Percentiles rank a stretch among this genome's conserved stretches.
These are phyloP conservation scores for Ornithoptera alexandrae DNA, from an alignment of 2,888 invertebrate species.

Conservation along the genomic window DNA sequence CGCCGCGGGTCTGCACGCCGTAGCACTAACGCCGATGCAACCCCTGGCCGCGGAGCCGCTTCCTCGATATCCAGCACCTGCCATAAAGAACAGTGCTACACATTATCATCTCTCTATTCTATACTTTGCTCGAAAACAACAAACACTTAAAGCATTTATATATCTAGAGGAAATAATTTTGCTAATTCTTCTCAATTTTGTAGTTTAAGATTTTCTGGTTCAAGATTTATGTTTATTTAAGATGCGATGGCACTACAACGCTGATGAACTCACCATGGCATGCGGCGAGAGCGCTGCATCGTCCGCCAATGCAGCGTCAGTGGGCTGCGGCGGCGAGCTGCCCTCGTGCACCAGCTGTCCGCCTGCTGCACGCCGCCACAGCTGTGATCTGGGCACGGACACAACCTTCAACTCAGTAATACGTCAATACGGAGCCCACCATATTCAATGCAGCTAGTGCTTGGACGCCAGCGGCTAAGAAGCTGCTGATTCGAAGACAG, in stretches of 20 bases:
- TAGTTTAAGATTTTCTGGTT: no score
- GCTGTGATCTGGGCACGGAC: conserved; percentile 82
- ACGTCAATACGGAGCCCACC: no score
- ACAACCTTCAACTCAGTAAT: background rate
- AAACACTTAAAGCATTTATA: no score
- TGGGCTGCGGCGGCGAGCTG: conserved; percentile 83
- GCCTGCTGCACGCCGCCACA: conserved; percentile 95
- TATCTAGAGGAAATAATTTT: no score
- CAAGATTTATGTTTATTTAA: no score
- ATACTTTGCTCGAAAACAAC: no score
- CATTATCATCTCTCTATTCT: no score
- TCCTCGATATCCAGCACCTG: conserved; percentile 93
- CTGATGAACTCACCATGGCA: conserved; percentile 51
- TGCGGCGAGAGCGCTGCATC: conserved; percentile 63
- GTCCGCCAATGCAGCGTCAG: conserved; percentile 56
- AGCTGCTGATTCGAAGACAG: no score
- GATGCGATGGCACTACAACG: no score
- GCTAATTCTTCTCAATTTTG: no score
- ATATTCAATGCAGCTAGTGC: no score
- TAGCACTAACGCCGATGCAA: conserved; percentile 85
- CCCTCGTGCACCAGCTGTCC: conserved; percentile 97
- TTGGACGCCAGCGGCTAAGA: no score
- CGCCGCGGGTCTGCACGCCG: conserved; percentile 91
- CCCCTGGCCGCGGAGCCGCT: conserved; percentile 90
- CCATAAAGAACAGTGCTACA: background rate